A percentile compares a stretch with the other conserved stretches of the same genome.
These are phyloP conservation scores for Phodopus roborovskii DNA, from an alignment of 2,113 vertebrate species.

Conservation along the genomic window DNA sequence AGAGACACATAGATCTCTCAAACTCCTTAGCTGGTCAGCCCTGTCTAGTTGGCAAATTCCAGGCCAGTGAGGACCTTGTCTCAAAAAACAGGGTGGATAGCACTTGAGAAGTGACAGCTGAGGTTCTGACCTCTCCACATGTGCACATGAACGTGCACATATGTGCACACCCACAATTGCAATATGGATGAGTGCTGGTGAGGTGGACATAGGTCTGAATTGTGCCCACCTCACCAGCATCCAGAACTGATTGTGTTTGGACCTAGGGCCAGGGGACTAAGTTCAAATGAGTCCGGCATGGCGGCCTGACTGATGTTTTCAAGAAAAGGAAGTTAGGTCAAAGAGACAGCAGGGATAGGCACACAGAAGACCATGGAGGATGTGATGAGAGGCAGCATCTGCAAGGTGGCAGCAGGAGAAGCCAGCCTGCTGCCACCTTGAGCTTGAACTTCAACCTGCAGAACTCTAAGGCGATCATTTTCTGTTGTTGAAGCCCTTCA, in stretches of 20 bases:
- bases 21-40: too few relatives aligned
- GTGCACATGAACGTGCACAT: neutral
- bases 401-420: neutral
- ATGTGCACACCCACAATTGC: neutral
- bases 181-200: too few relatives aligned
- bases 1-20: too few relatives aligned
- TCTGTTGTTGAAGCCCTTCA: neutral
- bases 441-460: neutral
- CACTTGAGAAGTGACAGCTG: neutral
- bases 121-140: neutral
- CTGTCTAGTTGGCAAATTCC: neutral
- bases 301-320: neutral
- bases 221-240: neutral
- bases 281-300: neutral
- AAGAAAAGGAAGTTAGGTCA: neutral
- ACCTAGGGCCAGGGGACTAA: neutral
- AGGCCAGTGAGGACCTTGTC: neutral
- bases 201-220: neutral
- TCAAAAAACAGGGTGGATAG: neutral
- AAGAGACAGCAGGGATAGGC: neutral
- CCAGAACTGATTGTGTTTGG: neutral
- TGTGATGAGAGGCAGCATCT: neutral
- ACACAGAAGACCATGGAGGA: neutral
- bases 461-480: neutral
- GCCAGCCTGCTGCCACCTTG: neutral